Evolutionary conservation across 1,140 invertebrate species (phyloP).

Genomic region (Augochlora pura): DNA sequence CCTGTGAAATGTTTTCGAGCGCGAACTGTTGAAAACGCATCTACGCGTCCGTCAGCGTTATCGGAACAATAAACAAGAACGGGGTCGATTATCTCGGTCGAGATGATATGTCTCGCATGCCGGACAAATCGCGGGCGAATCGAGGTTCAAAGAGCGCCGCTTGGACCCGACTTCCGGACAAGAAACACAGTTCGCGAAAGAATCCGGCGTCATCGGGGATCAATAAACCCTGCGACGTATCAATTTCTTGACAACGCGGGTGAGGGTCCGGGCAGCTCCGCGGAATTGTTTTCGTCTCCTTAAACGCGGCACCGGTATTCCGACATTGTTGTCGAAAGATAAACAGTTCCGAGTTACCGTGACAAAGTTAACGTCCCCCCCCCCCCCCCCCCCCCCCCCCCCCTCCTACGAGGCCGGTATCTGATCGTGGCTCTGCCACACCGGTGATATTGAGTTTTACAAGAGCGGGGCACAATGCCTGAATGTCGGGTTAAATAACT

Average conservation of each 20-base stretch:
- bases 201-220: background rate
- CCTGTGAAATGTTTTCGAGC: no score
- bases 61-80: no score
- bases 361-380: slow-evolving; percentile 31
- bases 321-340: slow-evolving; percentile 35
- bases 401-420: slow-evolving; percentile 17
- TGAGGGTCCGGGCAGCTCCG: background rate
- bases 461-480: slow-evolving; percentile 37
- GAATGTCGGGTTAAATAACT: slow-evolving; percentile 54
- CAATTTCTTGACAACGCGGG: background rate
- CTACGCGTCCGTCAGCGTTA: no score
- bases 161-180: background rate
- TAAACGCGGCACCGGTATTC: background rate
- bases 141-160: background rate
- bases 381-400: no score
- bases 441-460: slow-evolving; percentile 54
- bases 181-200: background rate
- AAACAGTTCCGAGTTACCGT: slow-evolving; percentile 41
- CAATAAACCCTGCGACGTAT: background rate
- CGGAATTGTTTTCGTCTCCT: slow-evolving; percentile 9
- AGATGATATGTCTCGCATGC: no score
- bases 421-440: slow-evolving; percentile 44
- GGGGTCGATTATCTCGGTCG: no score
- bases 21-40: no score
- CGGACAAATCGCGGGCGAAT: background rate